Evolutionary conservation across 2,888 invertebrate species (phyloP).

Genomic region (Tryphoninae sp.): DNA sequence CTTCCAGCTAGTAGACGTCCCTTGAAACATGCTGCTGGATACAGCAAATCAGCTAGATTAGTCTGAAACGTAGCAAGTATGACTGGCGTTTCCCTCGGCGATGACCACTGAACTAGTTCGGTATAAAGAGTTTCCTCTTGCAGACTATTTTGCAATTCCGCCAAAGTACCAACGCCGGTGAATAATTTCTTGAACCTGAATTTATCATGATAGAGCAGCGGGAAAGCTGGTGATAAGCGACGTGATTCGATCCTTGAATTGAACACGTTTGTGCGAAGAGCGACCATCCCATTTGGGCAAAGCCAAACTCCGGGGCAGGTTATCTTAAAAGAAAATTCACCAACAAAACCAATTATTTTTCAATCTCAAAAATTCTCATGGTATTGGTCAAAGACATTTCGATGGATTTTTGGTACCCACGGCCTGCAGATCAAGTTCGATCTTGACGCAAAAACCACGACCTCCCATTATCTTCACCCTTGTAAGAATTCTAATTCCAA

Average conservation of each 20-base stretch:
- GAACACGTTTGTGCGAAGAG: constrained; percentile 87
- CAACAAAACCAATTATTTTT: constrained; percentile 12
- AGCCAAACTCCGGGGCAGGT: constrained; percentile 94
- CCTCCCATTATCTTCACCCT: constrained; percentile 72
- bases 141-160: constrained; percentile 82
- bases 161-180: constrained; percentile 79
- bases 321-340: constrained; percentile 82
- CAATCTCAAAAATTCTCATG: too few relatives aligned
- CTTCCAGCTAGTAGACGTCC: constrained; percentile 84
- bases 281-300: constrained; percentile 90
- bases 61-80: constrained; percentile 86
- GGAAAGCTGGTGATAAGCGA: constrained; percentile 86
- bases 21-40: constrained; percentile 83
- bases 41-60: constrained; percentile 85
- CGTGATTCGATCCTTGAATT: constrained; percentile 88
- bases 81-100: constrained; percentile 78
- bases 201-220: constrained; percentile 87
- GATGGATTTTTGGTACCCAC: constrained; percentile 70
- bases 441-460: constrained; percentile 77
- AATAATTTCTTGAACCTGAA: constrained; percentile 87
- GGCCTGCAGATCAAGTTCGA: constrained; percentile 78
- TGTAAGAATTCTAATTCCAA: constrained; percentile 32
- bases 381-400: too few relatives aligned
- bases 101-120: constrained; percentile 86
- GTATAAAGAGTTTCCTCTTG: constrained; percentile 85